Evolutionary conservation across 2,113 vertebrate genomes (phyloP), one percentile per base, ranked within the genome.

Genomic region (Aleadryas rufinucha): DNA sequence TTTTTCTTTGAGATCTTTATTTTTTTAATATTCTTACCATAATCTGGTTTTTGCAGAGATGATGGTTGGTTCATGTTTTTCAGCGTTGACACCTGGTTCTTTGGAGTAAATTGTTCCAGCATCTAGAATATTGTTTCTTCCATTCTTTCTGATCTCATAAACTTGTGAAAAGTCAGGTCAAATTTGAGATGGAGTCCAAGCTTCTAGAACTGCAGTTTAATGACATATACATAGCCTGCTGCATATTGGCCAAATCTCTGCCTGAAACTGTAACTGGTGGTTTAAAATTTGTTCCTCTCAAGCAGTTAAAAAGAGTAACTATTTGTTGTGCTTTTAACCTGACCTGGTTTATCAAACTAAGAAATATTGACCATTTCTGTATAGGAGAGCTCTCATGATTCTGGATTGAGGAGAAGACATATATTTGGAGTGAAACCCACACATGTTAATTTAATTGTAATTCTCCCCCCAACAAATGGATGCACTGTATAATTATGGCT

Each of bases 141-240:
- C 54, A 61, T 93, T 59, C 68, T 53, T 89, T 97, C 57, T 33
- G 54, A 75, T 95, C 65, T 75, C 84, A 86, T 90, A 86, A 93
- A 78, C 57, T 95, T 59, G 75, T 87, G 69, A 94, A 96, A 94
- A 91, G 28, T 92, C 52, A 89, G 50, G 50, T 96, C 59, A 85
- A 95, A 93, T 87, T 84, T 33, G 27, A 95, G 91, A 66, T 95
- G 60, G 84, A 88, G 50, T 49, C 72, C 61, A 86, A 75, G 66
- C 76, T 78, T 94, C 92, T 42, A 72, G 94, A 64, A 81, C 83
- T 61, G 91, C 82, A 42, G 52, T 95, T 84, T 87, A 95, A 41
- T 95, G 78, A 53, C 42, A 69, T 69, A 45, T 53, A 60, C 16
- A 33, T 53, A 41, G 54, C n/a, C 31, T 81, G 52, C 16, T 7